Conservation (phyloP, 2,113 vertebrate genomes). For the Corythornis vintsioides region DNA sequence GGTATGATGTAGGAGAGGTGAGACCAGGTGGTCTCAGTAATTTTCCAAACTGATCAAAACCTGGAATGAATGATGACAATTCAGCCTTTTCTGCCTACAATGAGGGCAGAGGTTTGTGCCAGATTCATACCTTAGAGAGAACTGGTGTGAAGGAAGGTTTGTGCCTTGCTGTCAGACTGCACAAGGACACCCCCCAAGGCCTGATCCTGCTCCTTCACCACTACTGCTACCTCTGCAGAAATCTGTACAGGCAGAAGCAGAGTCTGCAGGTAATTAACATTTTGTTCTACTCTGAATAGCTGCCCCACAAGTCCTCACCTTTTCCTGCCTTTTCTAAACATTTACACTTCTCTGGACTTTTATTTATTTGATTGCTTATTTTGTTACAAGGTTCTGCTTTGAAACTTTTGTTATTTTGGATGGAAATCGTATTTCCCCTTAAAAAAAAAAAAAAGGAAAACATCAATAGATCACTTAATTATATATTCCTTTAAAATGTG, state of each 20-base stretch:
- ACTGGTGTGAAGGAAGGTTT: background rate
- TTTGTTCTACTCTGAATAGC: background rate
- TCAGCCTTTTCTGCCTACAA: background rate
- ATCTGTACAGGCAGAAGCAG: background rate
- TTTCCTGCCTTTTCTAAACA: background rate
- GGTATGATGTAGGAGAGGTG: background rate
- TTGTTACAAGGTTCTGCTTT: background rate
- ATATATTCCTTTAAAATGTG: background rate
- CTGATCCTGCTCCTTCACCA: background rate
- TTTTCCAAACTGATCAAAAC: background rate
- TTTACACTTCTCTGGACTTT: background rate
- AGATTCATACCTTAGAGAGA: background rate
- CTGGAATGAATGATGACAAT: background rate
- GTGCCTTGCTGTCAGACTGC: background rate
- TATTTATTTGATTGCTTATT: background rate
- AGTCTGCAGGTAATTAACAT: background rate
- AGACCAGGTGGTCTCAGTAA: background rate
- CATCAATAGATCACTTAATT: background rate
- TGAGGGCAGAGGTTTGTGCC: background rate
- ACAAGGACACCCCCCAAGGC: background rate
- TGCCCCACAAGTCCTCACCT: background rate
- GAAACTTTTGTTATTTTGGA: background rate
- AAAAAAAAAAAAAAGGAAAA: background rate
- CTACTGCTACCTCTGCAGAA: background rate
- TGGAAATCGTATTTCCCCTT: background rate